phyloP scores from a whole-genome alignment of 2,113 vertebrate genomes.

The Phocoena phocoena region DNA sequence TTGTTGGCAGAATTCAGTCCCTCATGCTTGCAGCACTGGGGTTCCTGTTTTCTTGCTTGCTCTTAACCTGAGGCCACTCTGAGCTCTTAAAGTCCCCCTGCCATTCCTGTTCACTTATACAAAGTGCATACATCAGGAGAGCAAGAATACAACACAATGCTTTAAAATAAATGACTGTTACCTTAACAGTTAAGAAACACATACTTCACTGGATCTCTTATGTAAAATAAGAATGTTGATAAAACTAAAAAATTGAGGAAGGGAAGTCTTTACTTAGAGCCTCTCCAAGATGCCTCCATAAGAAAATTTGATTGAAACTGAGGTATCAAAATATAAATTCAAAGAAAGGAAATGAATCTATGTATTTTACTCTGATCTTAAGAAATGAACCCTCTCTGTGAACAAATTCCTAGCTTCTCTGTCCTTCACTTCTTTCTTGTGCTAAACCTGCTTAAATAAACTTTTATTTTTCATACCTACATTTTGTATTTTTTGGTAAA shows the following conservation, averaged over 20 bases:
- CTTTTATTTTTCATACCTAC: background rate
- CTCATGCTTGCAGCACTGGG: background rate
- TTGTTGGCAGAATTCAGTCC: background rate
- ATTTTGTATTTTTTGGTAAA: background rate
- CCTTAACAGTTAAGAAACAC: slow-evolving; percentile 50
- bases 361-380: background rate
- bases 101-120: background rate
- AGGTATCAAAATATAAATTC: background rate
- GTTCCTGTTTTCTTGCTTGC: background rate
- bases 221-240: slow-evolving; percentile 10
- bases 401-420: background rate
- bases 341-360: background rate
- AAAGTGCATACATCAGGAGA: background rate
- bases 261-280: background rate
- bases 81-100: background rate
- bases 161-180: background rate
- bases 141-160: background rate
- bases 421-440: background rate
- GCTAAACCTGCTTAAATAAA: background rate
- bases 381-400: background rate
- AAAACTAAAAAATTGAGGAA: slow-evolving; percentile 40
- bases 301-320: background rate
- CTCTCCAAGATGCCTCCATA: background rate
- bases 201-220: slow-evolving; percentile 40
- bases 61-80: background rate